Percentiles rank a stretch among this genome's conserved stretches.
These are phyloP conservation scores for Hydrozoanthus gracilis DNA, from an alignment of 92 coral and sea anemone species.

Conservation along the genomic window DNA sequence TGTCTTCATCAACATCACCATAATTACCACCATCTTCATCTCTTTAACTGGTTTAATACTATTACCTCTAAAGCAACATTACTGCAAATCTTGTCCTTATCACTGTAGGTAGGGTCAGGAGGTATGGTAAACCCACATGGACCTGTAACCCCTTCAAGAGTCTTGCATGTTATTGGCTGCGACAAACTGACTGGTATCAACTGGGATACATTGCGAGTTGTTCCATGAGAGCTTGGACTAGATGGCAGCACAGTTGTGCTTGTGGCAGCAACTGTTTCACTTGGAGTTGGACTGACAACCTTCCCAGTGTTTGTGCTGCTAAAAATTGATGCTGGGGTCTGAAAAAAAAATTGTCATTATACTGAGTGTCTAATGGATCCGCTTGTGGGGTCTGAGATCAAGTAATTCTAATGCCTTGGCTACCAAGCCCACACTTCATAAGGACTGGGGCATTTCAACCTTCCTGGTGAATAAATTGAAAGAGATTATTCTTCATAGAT, in stretches of 20 bases:
- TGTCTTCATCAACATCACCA: not conserved
- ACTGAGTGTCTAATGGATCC: not conserved
- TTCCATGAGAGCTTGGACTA: not conserved
- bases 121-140: constrained; percentile 73
- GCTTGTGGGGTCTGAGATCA: too few species aligned
- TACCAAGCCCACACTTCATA: too few species aligned
- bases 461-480: too few species aligned
- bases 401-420: too few species aligned
- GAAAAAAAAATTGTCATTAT: not conserved
- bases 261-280: constrained; percentile 18
- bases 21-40: not conserved
- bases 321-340: constrained; percentile 45
- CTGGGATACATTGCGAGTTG: constrained; percentile 51
- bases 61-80: constrained; percentile 90
- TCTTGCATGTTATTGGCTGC: constrained; percentile 74
- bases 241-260: constrained; percentile 34
- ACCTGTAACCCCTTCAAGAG: constrained; percentile 66
- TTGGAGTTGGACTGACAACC: not conserved
- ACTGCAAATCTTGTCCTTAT: constrained; percentile 70
- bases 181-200: constrained; percentile 58
- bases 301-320: constrained; percentile 4
- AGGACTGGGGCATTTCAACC: too few species aligned
- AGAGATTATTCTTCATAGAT: too few species aligned
- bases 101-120: constrained; percentile 77
- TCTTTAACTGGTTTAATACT: not conserved